A percentile compares a stretch with the other conserved stretches of the same genome.
Evolutionary conservation across 1,140 invertebrate genomes (phyloP).

Genomic region (Stratiolaelaps scimitus): DNA sequence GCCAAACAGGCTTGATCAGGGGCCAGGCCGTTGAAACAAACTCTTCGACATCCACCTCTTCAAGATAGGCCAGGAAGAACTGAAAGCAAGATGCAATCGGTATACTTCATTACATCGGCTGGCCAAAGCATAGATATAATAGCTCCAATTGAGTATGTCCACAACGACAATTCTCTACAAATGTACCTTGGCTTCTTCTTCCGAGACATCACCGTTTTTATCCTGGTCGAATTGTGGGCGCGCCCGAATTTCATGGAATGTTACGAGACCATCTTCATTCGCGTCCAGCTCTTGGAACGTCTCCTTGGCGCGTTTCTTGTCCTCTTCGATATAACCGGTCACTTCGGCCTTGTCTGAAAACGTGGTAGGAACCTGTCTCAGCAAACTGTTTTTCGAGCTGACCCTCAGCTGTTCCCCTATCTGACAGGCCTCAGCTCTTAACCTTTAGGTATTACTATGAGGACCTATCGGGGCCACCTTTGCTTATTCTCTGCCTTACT

Average conservation of each 20-base stretch:
- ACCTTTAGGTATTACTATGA: no score
- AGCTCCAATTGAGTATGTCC: neutral
- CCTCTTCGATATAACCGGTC: slow-evolving; percentile 41
- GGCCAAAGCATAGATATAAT: no score
- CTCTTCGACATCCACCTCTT: slow-evolving; percentile 55
- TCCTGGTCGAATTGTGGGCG: slow-evolving; percentile 70
- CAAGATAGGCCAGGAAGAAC: slow-evolving; percentile 59
- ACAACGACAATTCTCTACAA: neutral
- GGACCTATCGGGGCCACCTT: no score
- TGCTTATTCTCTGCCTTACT: no score
- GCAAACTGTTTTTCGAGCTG: no score
- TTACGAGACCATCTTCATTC: slow-evolving; percentile 58
- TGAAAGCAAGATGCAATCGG: slow-evolving; percentile 34
- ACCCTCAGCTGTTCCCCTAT: no score
- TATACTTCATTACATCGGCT: neutral
- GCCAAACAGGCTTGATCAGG: slow-evolving; percentile 60
- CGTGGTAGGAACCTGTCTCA: no score
- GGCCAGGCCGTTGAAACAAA: slow-evolving; percentile 57
- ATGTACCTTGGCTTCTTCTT: slow-evolving; percentile 62
- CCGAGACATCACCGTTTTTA: slow-evolving; percentile 65
- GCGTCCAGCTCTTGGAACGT: slow-evolving; percentile 61
- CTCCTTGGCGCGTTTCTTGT: slow-evolving; percentile 49
- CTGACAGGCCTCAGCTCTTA: no score
- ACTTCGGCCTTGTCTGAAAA: slow-evolving; percentile 41
- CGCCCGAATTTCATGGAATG: slow-evolving; percentile 61